Conservation (phyloP, 1,140 invertebrate genomes). For the Chironomus tepperi region DNA sequence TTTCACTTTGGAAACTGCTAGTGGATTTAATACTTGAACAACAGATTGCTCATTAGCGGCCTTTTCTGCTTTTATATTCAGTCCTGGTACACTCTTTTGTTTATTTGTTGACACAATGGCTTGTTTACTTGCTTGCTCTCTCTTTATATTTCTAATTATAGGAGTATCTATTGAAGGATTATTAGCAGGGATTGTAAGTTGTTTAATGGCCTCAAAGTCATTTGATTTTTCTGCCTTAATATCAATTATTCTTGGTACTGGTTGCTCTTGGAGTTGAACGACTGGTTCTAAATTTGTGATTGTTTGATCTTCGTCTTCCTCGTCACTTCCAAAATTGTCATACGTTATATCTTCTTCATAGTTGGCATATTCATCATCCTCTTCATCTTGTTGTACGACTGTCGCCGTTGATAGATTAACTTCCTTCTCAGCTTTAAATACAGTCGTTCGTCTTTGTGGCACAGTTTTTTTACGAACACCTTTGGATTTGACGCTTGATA, state of each 20-base stretch:
- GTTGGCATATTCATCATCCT: constrained; percentile 9
- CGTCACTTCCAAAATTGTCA: background rate
- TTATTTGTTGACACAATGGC: background rate
- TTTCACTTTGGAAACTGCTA: background rate
- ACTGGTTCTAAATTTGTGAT: background rate
- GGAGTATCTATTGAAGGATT: background rate
- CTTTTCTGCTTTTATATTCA: background rate
- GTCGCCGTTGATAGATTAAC: background rate
- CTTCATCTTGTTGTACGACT: background rate
- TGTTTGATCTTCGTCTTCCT: background rate
- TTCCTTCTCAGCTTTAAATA: background rate
- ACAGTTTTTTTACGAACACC: background rate
- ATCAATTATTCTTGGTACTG: background rate
- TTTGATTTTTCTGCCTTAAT: background rate
- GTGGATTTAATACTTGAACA: background rate
- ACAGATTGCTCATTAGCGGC: background rate
- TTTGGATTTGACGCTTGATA: background rate
- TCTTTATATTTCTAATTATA: background rate
- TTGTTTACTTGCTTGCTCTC: background rate
- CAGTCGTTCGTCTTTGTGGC: background rate
- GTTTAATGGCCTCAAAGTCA: background rate
- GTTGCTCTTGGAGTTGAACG: background rate
- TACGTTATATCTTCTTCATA: constrained; percentile 19
- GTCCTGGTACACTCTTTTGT: background rate
- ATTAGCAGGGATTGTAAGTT: background rate